These are phyloP conservation scores for Hyalella azteca DNA, from an alignment of 2,888 invertebrate genomes.

Conservation along the genomic window DNA sequence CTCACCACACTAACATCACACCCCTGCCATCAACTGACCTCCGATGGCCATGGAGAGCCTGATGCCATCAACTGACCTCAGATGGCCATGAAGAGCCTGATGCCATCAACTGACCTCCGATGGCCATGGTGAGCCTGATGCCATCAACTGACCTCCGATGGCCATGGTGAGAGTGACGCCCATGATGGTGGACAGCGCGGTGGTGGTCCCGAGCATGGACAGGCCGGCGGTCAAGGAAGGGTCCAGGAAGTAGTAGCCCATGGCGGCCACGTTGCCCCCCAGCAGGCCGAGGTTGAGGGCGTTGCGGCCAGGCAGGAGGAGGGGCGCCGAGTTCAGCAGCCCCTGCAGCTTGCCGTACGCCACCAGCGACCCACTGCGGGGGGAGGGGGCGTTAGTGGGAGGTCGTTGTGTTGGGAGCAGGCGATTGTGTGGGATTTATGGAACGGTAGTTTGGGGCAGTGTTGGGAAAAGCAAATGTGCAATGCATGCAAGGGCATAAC, in stretches of 20 bases:
- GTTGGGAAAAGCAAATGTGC: no score
- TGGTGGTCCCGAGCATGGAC: conserved; percentile 76
- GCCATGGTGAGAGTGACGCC: conserved; percentile 87
- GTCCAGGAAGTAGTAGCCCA: conserved; percentile 72
- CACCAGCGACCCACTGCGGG: conserved; percentile 77
- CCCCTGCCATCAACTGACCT: no score
- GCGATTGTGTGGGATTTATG: no score
- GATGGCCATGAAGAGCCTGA: no score
- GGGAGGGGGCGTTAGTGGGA: not conserved
- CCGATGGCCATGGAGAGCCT: no score
- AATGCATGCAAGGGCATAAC: no score
- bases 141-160: conserved; percentile 74
- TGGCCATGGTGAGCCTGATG: not conserved
- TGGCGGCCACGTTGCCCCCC: conserved; percentile 75
- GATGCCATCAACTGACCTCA: no score
- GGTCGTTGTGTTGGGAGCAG: not conserved
- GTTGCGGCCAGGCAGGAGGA: conserved; percentile 82
- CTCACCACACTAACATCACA: no score
- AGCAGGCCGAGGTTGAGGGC: conserved; percentile 75
- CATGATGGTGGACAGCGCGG: conserved; percentile 79
- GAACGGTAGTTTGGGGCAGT: no score
- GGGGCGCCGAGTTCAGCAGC: conserved; percentile 77
- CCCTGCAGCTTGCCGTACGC: conserved; percentile 91
- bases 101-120: not conserved
- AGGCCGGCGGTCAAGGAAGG: conserved; percentile 74